These are phyloP conservation scores for Coendou prehensilis DNA, from an alignment of 2,797 vertebrate genomes.

Conservation along the genomic window DNA sequence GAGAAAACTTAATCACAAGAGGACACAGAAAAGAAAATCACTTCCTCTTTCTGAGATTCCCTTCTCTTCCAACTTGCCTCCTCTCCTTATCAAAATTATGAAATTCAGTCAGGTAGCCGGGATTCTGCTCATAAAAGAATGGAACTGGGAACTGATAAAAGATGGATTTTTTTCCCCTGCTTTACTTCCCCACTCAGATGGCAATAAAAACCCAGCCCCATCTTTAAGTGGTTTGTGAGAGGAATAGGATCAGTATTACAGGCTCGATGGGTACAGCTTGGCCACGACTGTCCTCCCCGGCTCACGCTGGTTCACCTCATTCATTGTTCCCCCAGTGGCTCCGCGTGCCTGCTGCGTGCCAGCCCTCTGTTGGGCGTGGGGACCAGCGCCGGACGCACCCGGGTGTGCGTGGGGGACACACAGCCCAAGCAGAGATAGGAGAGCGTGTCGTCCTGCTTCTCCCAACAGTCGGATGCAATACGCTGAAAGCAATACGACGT, in stretches of 20 bases:
- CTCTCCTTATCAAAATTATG: neutral
- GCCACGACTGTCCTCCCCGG: neutral
- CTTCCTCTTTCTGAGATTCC: neutral
- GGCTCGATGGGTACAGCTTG: neutral
- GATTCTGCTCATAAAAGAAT: neutral
- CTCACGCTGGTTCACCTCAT: neutral
- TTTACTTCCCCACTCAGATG: neutral
- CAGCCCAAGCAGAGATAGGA: neutral
- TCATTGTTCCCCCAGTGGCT: fast-evolving
- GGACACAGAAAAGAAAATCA: neutral
- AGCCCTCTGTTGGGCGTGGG: neutral
- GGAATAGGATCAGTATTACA: neutral
- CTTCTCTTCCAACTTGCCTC: neutral
- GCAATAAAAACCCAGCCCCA: neutral
- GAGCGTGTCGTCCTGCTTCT: neutral
- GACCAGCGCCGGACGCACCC: neutral
- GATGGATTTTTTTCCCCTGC: neutral
- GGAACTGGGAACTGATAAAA: neutral
- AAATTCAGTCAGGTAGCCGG: neutral
- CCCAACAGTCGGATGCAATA: neutral
- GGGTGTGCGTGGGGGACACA: neutral
- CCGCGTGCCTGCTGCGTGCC: neutral
- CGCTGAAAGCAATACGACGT: neutral
- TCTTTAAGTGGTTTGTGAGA: neutral
- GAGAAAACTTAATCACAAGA: slow-evolving; percentile 36